Conservation (phyloP, 2,888 invertebrate genomes). For the Tillus elongatus region DNA sequence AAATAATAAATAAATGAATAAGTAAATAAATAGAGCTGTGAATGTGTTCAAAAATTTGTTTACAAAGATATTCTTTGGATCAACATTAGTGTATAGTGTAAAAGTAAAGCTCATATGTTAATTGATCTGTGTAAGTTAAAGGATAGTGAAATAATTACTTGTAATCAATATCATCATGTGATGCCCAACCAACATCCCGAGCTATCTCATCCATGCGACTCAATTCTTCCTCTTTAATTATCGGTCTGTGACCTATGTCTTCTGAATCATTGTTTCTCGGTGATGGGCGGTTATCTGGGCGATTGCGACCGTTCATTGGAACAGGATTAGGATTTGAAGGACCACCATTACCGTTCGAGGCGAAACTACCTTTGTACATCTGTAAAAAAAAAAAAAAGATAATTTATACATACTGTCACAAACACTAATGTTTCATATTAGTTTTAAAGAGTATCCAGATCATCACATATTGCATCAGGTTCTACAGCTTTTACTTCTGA, state of each 20-base stretch:
- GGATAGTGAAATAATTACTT: constrained; percentile 55
- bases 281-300: constrained; percentile 20
- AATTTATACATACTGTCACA: constrained; percentile 23
- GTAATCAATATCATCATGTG: constrained; percentile 88
- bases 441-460: background rate
- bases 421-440: constrained; percentile 41
- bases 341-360: constrained; percentile 27
- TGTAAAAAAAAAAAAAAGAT: constrained; percentile 12
- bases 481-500: too few species aligned
- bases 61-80: too few species aligned
- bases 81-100: too few species aligned
- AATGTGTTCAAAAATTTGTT: too few species aligned
- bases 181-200: constrained; percentile 85
- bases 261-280: constrained; percentile 36
- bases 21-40: too few species aligned
- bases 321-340: constrained; percentile 18
- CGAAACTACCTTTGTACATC: constrained; percentile 37
- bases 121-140: too few species aligned
- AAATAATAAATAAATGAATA: too few species aligned
- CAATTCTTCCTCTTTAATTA: constrained; percentile 87
- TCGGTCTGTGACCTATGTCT: constrained; percentile 63
- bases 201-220: constrained; percentile 86
- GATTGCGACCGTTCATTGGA: constrained; percentile 36
- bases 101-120: too few species aligned
- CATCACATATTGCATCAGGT: constrained; percentile 9